Percentiles rank a stretch among this genome's conserved stretches.
Evolutionary conservation across 2,888 invertebrate species (phyloP).

Genomic region (Parasteatoda lunata): DNA sequence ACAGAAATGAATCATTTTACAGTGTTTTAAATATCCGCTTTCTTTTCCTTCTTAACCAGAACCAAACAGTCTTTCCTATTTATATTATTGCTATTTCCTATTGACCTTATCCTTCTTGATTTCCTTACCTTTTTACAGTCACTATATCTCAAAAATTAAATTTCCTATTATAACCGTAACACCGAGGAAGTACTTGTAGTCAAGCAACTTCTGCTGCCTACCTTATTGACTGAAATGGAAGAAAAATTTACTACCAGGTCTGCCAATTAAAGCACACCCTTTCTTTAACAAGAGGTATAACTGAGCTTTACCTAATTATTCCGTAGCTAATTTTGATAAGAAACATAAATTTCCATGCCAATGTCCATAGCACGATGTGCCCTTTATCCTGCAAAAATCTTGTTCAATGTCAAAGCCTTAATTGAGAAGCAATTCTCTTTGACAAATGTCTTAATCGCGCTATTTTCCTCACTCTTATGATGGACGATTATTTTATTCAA

Average conservation of each 20-base stretch:
- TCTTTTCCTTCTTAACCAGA: too few species aligned
- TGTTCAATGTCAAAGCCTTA: conserved; percentile 50
- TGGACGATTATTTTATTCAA: conserved; percentile 1
- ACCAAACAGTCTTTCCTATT: too few species aligned
- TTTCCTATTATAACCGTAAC: too few species aligned
- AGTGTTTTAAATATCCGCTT: too few species aligned
- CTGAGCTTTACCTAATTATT: neutral
- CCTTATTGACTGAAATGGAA: too few species aligned
- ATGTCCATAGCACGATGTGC: neutral
- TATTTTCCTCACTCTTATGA: neutral
- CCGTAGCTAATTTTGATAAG: neutral
- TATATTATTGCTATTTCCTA: too few species aligned
- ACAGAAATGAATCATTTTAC: too few species aligned
- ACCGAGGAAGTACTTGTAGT: too few species aligned
- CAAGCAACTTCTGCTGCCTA: too few species aligned
- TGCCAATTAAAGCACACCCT: neutral
- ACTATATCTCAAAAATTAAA: too few species aligned
- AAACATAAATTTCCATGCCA: conserved; percentile 28
- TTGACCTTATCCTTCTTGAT: too few species aligned
- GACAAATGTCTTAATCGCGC: conserved; percentile 50
- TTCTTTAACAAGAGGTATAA: neutral
- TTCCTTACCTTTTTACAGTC: too few species aligned
- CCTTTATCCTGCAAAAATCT: conserved; percentile 4
- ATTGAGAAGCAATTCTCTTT: conserved; percentile 39
- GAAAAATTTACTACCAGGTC: neutral